Base-by-base conservation (phyloP, 2,797 vertebrate genomes). In the Myotis planiceps region DNA sequence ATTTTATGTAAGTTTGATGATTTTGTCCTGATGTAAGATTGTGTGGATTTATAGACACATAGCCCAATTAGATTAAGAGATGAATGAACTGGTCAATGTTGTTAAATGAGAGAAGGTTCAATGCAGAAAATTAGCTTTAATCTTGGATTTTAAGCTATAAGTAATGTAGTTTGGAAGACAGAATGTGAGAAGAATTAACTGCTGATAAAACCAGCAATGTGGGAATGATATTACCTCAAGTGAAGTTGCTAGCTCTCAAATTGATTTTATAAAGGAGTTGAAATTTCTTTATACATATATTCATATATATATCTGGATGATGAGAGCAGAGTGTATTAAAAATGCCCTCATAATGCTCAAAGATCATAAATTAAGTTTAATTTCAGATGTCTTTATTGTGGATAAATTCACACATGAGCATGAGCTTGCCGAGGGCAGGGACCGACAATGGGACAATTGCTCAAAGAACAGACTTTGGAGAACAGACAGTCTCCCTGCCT, bases 81-180 rank as follows among this genome's bases (percentile, higher is more conserved):
- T 51, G 14, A 32, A 75, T 79, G 51, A 49, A 29, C 23, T 85
- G 45, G 14, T 85, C 90, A 95, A 83, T 75, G 60, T 10, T 65
- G 29, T 81, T 92, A 96, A 92, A 75, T 85, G 65, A 88, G 42
- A 69, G 32, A 58, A 80, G 3, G 19, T 85, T 84, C 96, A 78
- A 78, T 84, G 32, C 3, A 78, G 47, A 47, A 92, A 79, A 95
- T 75, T 82, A 88, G 69, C 32, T 79, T 81, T 94, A 87, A 92
- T 72, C 21, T 81, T 89, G 39, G 18, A 68, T 60, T 87, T 90
- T 74, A 92, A 96, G 14, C 9, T 53, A 10, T 72, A 83, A 82
- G 42, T 74, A 53, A 91, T 66, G 2, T 37, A 63, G 8, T 76
- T 66, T 94, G 15, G 78, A 89, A 88, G 75, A 65, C 0, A 89